Evolutionary conservation across 2,113 vertebrate species (phyloP), one percentile per base, ranked within the genome.

Genomic region (Pseudorasbora parva): DNA sequence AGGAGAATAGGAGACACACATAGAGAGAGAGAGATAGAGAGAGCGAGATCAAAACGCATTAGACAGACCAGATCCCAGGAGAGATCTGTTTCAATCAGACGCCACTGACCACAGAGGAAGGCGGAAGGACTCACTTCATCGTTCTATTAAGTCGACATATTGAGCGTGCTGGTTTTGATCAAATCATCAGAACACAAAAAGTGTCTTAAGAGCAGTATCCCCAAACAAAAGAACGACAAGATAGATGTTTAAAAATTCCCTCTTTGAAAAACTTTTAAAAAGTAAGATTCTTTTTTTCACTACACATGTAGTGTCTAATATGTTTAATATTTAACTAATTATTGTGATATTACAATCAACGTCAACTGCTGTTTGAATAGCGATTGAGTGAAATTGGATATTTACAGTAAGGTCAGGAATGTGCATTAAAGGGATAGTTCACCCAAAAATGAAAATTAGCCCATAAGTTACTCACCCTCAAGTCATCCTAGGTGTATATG

Each of bases 51-150:
- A 56, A 64, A 43, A 17, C 25, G 74, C 81, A 60, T 69, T 41
- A 69, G 33, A 69, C 4, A 41, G 33, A 21, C 51, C 25, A 86
- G 88, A 51, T 91, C 88, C 91, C 92, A 87, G 89, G 88, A 88
- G 92, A 93, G 91, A 91, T 86, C 85, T 87, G 89, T 93, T 92
- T 93, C 92, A 93, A 91, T 93, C 91, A 93, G 91, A 90, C 88
- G 83, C 89, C 89, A 86, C 86, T 93, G 91, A 91, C 90, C 91
- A 84, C 86, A 90, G 30, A 68, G 66, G 51, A 88, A 88, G 83
- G 87, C 41, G 51, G 82, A 88, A 88, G 90, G 88, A 87, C 90
- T 90, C 88, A 90, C 90, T 92, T 92, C 82, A 88, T 87, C 84
- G 93, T 91, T 93, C 93, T 93, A 93, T 93, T 94, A 94, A 87